A percentile compares a stretch with the other conserved stretches of the same genome.
Conservation (phyloP, 2,113 vertebrate genomes). For the Nansenia antarctica region DNA sequence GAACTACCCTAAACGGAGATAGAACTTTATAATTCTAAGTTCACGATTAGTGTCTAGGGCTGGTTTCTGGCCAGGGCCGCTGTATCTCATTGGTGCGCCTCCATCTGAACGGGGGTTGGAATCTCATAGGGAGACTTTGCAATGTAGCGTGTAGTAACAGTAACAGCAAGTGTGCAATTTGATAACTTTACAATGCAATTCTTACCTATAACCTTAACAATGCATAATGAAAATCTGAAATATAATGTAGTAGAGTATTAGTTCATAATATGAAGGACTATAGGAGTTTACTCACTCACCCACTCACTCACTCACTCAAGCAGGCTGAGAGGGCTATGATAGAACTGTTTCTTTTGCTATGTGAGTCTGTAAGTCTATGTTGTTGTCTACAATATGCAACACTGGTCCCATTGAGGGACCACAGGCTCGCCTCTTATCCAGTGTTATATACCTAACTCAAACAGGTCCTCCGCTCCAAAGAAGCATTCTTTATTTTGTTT, state of each 20-base stretch:
- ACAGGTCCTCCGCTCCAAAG: constrained; percentile 38
- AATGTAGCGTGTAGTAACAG: constrained; percentile 13
- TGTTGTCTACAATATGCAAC: constrained; percentile 48
- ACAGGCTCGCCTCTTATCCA: constrained; percentile 14
- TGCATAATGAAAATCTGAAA: constrained; percentile 16
- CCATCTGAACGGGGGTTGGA: constrained; percentile 29
- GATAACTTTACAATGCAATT: constrained; percentile 40
- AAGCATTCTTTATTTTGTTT: constrained; percentile 27
- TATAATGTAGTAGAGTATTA: constrained; percentile 22
- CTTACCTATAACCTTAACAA: constrained; percentile 41
- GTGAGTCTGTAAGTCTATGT: constrained; percentile 17
- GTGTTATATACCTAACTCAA: constrained; percentile 25
- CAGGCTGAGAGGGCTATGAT: neutral
- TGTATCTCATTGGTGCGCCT: constrained; percentile 36
- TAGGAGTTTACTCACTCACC: constrained; percentile 20
- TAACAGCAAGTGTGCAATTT: constrained; percentile 28
- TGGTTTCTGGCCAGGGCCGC: too few relatives aligned
- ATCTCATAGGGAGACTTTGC: constrained; percentile 15
- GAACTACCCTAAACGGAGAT: too few relatives aligned
- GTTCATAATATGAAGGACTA: constrained; percentile 34
- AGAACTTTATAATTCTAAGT: too few relatives aligned
- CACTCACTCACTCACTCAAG: too few relatives aligned
- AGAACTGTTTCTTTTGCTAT: constrained; percentile 15
- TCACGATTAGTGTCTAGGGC: too few relatives aligned
- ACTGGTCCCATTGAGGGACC: constrained; percentile 22